Conservation (phyloP, 2,888 invertebrate species). For the Plemyria rubiginata region DNA sequence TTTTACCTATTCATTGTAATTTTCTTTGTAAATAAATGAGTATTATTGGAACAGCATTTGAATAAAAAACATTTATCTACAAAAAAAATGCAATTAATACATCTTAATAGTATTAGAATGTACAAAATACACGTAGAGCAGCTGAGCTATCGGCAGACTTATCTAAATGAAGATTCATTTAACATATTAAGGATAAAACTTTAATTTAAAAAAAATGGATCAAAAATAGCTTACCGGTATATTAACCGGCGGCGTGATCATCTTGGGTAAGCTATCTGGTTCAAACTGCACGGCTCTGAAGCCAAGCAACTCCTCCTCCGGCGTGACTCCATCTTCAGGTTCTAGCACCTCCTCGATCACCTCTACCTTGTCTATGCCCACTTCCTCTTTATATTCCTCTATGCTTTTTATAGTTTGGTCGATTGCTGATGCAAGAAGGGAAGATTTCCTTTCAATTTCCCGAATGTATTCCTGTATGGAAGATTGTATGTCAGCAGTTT, state of each 20-base stretch:
- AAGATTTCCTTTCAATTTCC: slow-evolving; percentile 73
- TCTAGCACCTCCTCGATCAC: slow-evolving; percentile 8
- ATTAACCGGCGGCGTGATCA: slow-evolving; percentile 12
- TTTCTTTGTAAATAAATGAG: too few species aligned
- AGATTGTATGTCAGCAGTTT: background rate
- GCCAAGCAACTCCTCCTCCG: slow-evolving; percentile 35
- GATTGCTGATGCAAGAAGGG: slow-evolving; percentile 73
- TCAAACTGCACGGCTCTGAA: slow-evolving; percentile 38
- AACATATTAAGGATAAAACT: too few species aligned
- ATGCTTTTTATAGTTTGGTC: slow-evolving; percentile 75
- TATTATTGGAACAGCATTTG: too few species aligned
- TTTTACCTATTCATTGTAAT: too few species aligned
- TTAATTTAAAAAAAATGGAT: too few species aligned
- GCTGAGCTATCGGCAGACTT: too few species aligned
- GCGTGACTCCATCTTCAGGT: slow-evolving; percentile 14
- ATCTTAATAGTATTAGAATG: too few species aligned
- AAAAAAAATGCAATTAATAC: too few species aligned
- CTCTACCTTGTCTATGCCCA: slow-evolving; percentile 60
- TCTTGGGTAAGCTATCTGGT: slow-evolving; percentile 23
- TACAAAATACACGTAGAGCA: too few species aligned
- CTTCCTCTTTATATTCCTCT: slow-evolving; percentile 77
- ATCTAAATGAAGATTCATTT: too few species aligned
- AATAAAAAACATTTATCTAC: too few species aligned
- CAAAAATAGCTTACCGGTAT: slow-evolving; percentile 9
- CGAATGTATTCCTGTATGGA: slow-evolving; percentile 69